Evolutionary conservation across 2,113 vertebrate species (phyloP).

Genomic region (Hypocryptadius cinnamomeus): DNA sequence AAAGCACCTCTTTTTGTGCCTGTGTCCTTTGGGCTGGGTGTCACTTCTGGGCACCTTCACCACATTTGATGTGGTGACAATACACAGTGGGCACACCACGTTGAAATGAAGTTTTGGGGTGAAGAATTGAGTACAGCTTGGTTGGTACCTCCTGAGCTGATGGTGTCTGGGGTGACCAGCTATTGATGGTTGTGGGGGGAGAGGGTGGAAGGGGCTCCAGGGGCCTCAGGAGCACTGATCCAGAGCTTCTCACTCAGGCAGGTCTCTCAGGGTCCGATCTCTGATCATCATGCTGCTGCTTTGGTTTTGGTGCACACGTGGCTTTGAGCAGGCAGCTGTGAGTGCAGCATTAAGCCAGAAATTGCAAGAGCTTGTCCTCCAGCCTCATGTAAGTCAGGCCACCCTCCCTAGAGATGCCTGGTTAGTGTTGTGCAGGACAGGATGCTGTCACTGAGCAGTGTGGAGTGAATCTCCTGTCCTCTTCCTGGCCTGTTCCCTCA

Average conservation of each 20-base stretch:
- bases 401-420: background rate
- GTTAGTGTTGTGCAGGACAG: rapidly evolving
- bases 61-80: background rate
- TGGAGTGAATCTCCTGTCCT: background rate
- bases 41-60: background rate
- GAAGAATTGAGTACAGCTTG: background rate
- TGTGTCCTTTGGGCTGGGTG: background rate
- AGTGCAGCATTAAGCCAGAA: background rate
- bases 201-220: background rate
- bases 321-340: background rate
- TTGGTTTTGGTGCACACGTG: background rate
- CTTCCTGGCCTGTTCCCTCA: background rate
- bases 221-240: background rate
- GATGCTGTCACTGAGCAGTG: rapidly evolving
- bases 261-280: background rate
- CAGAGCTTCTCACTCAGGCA: background rate
- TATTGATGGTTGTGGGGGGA: background rate
- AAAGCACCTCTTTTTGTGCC: background rate
- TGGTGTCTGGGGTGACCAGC: background rate
- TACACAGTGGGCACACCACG: background rate
- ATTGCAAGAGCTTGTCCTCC: background rate
- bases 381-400: background rate
- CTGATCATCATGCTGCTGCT: background rate
- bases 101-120: background rate
- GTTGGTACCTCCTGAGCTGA: background rate